Evolutionary conservation across 2,797 vertebrate genomes (phyloP).

Genomic region (Danio albolineatus): DNA sequence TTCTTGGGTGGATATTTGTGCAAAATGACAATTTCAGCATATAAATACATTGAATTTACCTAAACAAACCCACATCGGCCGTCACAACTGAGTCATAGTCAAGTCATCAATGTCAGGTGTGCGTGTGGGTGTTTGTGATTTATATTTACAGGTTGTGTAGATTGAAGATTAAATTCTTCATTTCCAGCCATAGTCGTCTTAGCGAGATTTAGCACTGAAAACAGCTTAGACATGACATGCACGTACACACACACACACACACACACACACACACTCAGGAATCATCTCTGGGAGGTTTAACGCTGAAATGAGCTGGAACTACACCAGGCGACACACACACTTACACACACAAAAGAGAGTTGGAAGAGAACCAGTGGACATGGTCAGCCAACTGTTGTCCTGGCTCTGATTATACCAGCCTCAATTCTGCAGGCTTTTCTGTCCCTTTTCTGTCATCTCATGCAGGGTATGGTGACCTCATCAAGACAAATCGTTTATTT

Average conservation of each 20-base stretch:
- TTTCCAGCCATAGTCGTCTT: conserved; percentile 48
- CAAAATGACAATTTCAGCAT: background rate
- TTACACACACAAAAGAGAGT: conserved; percentile 32
- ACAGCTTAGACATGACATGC: conserved; percentile 31
- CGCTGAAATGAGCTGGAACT: conserved; percentile 43
- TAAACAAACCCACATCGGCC: background rate
- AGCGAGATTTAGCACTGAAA: conserved; percentile 45
- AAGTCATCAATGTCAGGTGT: conserved; percentile 10
- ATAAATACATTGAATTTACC: background rate
- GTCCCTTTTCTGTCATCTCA: conserved; percentile 35
- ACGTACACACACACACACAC: conserved; percentile 38
- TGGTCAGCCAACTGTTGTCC: conserved; percentile 47
- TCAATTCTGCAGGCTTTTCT: conserved; percentile 32
- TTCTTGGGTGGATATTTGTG: background rate
- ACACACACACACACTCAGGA: background rate
- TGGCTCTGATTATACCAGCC: conserved; percentile 37
- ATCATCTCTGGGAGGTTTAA: conserved; percentile 39
- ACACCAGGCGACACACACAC: conserved; percentile 35
- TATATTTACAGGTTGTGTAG: conserved; percentile 40
- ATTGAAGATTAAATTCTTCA: conserved; percentile 57
- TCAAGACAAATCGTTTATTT: conserved; percentile 41
- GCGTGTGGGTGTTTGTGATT: conserved; percentile 22
- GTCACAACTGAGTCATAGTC: background rate
- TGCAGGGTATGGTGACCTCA: conserved; percentile 41
- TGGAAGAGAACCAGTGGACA: conserved; percentile 37